These are phyloP conservation scores for Aurelia aurita complex sp. Pacific DNA, from an alignment of 30 jellyfish, hydroid and myxozoan species.

Conservation along the genomic window DNA sequence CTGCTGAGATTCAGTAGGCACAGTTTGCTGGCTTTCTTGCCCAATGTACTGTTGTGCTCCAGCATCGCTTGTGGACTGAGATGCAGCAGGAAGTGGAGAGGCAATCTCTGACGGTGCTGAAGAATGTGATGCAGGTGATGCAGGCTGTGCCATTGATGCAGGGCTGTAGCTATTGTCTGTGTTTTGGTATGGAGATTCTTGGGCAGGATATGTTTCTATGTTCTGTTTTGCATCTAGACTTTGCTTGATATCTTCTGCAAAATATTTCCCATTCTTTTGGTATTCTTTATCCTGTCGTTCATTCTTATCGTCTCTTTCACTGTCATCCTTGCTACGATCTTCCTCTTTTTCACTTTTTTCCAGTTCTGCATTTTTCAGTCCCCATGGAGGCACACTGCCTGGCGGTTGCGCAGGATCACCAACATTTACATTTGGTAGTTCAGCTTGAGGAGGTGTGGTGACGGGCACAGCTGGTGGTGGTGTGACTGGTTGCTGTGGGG, in stretches of 20 bases:
- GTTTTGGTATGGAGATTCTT: no score
- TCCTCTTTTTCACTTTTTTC: conserved; percentile 14
- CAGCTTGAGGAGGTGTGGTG: conserved; percentile 59
- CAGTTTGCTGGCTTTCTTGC: no score
- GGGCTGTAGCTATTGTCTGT: neutral
- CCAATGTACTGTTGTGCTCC: no score
- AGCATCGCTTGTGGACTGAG: conserved; percentile 3
- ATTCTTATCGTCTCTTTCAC: conserved; percentile 1
- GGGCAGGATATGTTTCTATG: no score
- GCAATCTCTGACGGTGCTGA: no score
- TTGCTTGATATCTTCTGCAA: conserved; percentile 47
- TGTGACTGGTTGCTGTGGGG: conserved; percentile 40
- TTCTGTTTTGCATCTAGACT: neutral
- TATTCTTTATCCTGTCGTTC: neutral
- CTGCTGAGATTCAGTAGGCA: neutral
- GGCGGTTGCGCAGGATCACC: conserved; percentile 9
- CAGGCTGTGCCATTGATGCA: neutral
- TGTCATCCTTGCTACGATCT: conserved; percentile 28
- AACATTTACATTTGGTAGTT: conserved; percentile 41
- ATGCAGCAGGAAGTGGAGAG: no score
- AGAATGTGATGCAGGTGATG: no score
- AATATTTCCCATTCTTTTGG: conserved; percentile 24
- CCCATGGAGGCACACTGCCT: conserved; percentile 48
- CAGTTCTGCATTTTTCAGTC: neutral
- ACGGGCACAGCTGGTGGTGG: conserved; percentile 60